phyloP scores from a whole-genome alignment of 2,888 invertebrate genomes.

The Lingula anatina region DNA sequence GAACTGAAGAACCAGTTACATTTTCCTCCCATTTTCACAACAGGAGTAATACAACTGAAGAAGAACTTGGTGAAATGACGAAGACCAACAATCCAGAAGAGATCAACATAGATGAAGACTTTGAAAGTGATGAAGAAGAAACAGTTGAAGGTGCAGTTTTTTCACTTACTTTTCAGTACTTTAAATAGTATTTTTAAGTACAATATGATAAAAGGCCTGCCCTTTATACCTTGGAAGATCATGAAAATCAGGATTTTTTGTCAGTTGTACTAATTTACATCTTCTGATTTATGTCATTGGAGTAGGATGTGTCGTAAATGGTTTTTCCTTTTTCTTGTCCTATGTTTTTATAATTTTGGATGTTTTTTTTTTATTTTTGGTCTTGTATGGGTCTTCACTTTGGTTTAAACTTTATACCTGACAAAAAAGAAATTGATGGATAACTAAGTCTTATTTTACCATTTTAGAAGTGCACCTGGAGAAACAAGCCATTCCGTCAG shows the following conservation, averaged over 20 bases:
- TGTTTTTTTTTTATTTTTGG: no score
- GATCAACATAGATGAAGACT: conserved; percentile 49
- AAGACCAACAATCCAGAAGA: conserved; percentile 49
- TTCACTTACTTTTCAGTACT: neutral
- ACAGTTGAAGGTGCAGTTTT: conserved; percentile 31
- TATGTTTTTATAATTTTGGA: no score
- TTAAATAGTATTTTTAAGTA: neutral
- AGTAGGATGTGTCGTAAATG: no score
- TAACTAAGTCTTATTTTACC: conserved; percentile 7
- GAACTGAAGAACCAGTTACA: no score
- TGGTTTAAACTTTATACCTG: neutral
- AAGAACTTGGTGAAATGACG: conserved; percentile 43
- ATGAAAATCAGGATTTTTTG: neutral
- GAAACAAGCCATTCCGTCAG: conserved; percentile 78
- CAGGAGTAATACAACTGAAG: conserved; percentile 44
- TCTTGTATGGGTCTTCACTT: no score
- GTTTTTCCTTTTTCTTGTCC: no score
- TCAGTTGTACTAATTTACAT: neutral
- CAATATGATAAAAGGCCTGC: neutral
- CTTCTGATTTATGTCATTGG: no score
- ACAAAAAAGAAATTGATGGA: no score
- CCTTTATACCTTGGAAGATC: neutral
- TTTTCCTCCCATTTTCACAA: conserved; percentile 5
- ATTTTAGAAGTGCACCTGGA: conserved; percentile 60
- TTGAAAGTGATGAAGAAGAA: conserved; percentile 44